Conservation (phyloP, 2,113 vertebrate genomes). For the Anseranas semipalmata region DNA sequence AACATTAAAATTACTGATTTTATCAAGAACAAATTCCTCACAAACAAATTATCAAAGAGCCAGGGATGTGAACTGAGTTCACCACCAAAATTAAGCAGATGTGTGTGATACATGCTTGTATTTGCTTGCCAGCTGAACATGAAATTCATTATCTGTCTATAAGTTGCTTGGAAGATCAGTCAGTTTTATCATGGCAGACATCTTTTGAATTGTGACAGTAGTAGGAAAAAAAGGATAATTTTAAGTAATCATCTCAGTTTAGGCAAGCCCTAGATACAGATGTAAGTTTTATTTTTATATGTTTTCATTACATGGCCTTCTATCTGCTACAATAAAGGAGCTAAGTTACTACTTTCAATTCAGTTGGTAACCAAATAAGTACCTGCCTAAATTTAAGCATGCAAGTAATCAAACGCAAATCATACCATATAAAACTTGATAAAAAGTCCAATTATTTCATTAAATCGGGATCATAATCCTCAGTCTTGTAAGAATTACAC, state of each 20-base stretch:
- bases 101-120: neutral
- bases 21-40: neutral
- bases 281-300: neutral
- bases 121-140: neutral
- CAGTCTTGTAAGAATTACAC: neutral
- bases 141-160: neutral
- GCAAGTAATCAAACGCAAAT: neutral
- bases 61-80: neutral
- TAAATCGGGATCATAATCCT: neutral
- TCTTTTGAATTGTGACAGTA: neutral
- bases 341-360: neutral
- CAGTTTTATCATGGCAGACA: neutral
- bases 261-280: neutral
- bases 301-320: neutral
- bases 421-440: neutral
- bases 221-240: neutral
- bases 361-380: neutral
- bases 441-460: neutral
- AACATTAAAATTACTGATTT: neutral
- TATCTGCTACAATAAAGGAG: neutral
- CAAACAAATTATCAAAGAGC: neutral
- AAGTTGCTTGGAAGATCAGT: neutral
- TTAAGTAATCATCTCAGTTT: neutral
- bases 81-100: neutral
- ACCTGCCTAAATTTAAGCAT: neutral